Base-by-base conservation (phyloP, 1,140 invertebrate genomes). In the Drosophila neocordata region DNA sequence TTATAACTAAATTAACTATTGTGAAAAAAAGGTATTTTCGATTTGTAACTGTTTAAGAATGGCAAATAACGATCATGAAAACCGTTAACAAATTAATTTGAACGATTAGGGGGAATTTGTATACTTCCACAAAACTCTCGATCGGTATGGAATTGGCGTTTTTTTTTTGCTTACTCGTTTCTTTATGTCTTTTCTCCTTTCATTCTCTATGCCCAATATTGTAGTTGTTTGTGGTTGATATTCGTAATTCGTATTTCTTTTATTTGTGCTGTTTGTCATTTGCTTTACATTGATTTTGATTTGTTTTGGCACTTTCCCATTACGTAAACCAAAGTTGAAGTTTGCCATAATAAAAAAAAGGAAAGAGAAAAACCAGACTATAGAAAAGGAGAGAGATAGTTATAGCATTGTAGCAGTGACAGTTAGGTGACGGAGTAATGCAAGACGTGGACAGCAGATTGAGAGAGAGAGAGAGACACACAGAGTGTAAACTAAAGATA, bases 261-360 rank as follows among this genome's bases (percentile, higher is more conserved):
- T 53, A 31, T 53, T 53, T 8, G n/a, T 31, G 15, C 15, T 31
- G 52, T 55, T 55, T 55, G 52, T 31, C 52, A 55, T 55, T 48
- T 55, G 53, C 53, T 34, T 55, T 55, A 34, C 53, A 55, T 55
- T 55, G 53, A 55, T 34, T 55, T 55, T 55, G 53, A 55, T 55
- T 55, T 55, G 53, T 55, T 55, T 55, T 55, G 53, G 53, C 53
- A 55, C 53, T 55, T 55, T 55, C 53, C 53, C 53, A 55, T 55
- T 55, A 55, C 53, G 53, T 55, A 55, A 55, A 55, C 53, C 53
- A 55, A 55, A 55, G 53, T 55, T 55, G 53, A 55, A 55, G 53
- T 55, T 55, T 55, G 53, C 53, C 53, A 55, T 55, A 55, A 55
- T 4, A 18, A 18, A 18, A 18, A 13, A 24, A 24, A 48, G 41